Base-by-base conservation (phyloP, 2,888 invertebrate genomes). In the Drosophila ustulata region DNA sequence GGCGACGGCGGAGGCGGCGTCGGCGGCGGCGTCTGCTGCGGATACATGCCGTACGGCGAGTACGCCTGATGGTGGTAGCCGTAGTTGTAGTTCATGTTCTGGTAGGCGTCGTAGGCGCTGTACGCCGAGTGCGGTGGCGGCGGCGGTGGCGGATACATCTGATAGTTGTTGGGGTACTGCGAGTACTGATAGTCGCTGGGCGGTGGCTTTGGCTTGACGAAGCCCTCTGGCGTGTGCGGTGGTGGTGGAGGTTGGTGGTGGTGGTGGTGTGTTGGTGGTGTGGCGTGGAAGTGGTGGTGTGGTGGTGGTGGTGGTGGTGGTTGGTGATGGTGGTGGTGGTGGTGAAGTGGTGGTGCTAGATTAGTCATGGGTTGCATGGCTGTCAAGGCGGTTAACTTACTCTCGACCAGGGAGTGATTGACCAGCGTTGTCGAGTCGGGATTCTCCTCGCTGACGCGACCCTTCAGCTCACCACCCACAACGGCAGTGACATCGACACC, bases 341-440 rank as follows among this genome's bases (percentile, higher is more conserved):
- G 91, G 77, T 85, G 88, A 64, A 71, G 57, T 77, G 74, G 86
- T 71, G 77, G 89, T 56, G 88, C 89, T 77, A 92, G 79, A 80
- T 92, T 92, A 71, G 90, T 90, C 84, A 94, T 94, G 71, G 91
- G 91, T 73, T 92, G 91, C 84, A 91, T 91, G 79, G 92, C 91
- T 77, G 94, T 94, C 84, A 91, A 84, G 56, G 91, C 90, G 71
- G 91, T 90, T 79, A 91, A 86, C 80, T 92, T 91, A 85, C 91
- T 90, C 80, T 92, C 91, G 74, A 94, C 93, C 79, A 93, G 93
- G 65, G 88, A 88, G 39, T 91, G 91, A 67, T 94, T 92, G 51
- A 92, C 91, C 55, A 94, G 93, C 11, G 95, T 96, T 1, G 96
- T 96, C 11, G 96, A 96, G 85, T 96, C 96, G 0, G 96, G 96